phyloP scores from a whole-genome alignment of 2,113 vertebrate species.

The Cyanistes caeruleus region DNA sequence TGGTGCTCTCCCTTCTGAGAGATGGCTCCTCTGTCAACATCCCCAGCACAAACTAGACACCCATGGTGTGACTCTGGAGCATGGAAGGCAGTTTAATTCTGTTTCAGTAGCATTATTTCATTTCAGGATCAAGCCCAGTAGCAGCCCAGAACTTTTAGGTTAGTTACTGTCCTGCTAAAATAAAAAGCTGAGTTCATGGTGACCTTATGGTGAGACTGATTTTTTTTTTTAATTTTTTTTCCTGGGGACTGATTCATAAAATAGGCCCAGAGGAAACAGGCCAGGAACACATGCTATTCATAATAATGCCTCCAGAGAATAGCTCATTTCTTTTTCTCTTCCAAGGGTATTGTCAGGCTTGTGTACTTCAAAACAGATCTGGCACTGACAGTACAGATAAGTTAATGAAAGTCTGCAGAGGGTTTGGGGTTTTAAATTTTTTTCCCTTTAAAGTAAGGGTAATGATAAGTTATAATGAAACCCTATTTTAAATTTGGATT shows the following conservation, averaged over 20 bases:
- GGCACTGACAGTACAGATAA: neutral
- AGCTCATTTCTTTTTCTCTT: neutral
- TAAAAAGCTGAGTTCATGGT: neutral
- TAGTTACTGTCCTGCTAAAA: neutral
- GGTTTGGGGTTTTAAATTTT: neutral
- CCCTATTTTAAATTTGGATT: neutral
- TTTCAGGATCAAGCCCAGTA: neutral
- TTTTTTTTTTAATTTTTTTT: neutral
- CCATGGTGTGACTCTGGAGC: neutral
- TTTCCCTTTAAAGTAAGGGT: neutral
- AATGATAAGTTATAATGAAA: neutral
- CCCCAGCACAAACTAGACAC: neutral
- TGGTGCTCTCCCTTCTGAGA: neutral
- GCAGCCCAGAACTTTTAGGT: neutral
- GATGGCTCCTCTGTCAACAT: neutral
- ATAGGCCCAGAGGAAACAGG: neutral
- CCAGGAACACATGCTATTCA: slow-evolving; percentile 3
- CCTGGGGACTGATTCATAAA: slow-evolving; percentile 1
- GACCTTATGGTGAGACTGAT: neutral
- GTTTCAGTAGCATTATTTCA: neutral
- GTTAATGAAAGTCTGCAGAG: neutral
- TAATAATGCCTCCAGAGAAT: slow-evolving; percentile 31
- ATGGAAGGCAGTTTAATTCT: neutral
- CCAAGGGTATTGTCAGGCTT: neutral
- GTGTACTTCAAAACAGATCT: slow-evolving; percentile 1